Evolutionary conservation across 2,797 vertebrate genomes (phyloP).

Genomic region (Prunella strophiata): DNA sequence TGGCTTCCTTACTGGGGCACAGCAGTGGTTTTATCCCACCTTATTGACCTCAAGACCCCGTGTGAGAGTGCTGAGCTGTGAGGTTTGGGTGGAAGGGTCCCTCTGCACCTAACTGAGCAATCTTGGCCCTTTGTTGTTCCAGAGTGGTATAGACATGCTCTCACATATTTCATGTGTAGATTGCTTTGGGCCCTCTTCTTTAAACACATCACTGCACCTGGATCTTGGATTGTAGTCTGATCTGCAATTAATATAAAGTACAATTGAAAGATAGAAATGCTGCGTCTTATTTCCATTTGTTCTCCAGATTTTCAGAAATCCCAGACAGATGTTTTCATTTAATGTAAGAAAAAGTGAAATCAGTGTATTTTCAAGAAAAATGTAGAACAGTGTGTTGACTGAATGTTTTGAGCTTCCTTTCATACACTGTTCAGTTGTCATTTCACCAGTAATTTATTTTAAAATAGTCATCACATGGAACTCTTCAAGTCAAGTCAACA

Average conservation of each 20-base stretch:
- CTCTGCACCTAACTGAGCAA: neutral
- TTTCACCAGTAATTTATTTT: neutral
- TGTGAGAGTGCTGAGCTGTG: neutral
- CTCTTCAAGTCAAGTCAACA: constrained; percentile 7
- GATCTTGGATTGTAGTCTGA: neutral
- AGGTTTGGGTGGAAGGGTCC: neutral
- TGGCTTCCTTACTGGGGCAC: neutral
- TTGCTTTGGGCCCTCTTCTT: neutral
- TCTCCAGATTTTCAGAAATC: constrained; percentile 28
- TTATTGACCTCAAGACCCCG: neutral
- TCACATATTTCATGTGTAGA: neutral
- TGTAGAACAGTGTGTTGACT: neutral
- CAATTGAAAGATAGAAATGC: neutral
- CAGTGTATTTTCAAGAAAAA: neutral
- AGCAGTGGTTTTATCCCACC: neutral
- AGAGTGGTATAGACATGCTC: neutral
- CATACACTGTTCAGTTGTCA: neutral
- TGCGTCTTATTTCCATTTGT: neutral
- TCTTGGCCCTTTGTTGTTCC: neutral
- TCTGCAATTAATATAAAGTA: constrained; percentile 26
- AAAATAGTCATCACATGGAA: neutral
- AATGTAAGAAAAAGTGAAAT: neutral
- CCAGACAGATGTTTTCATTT: constrained; percentile 46
- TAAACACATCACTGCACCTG: neutral
- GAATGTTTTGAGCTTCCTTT: neutral